Conservation (phyloP, 2,888 invertebrate genomes). For the Polydrusus pterygomalis region DNA sequence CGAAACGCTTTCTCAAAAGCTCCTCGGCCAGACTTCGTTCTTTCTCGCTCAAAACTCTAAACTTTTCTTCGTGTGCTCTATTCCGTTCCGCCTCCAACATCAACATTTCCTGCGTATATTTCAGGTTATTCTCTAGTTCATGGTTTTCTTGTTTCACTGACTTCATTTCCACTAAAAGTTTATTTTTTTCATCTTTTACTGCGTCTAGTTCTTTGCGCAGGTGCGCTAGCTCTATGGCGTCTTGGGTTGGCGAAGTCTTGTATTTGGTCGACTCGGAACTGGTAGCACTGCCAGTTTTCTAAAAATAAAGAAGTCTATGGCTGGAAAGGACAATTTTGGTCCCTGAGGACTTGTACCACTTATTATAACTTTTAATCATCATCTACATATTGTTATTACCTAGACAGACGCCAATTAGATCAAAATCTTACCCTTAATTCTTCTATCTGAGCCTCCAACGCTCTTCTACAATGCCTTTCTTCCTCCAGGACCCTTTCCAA, state of each 20-base stretch:
- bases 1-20: conserved; percentile 59
- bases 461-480: conserved; percentile 72
- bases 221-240: conserved; percentile 60
- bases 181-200: conserved; percentile 60
- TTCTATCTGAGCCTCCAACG: conserved; percentile 66
- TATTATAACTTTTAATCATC: too few species aligned
- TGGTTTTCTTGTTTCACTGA: conserved; percentile 59
- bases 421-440: conserved; percentile 58
- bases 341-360: too few species aligned
- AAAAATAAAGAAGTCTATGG: conserved; percentile 18
- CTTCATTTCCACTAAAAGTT: conserved; percentile 60
- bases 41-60: conserved; percentile 58
- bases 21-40: conserved; percentile 61
- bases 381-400: too few species aligned
- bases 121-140: conserved; percentile 63
- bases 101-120: conserved; percentile 64
- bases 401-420: too few species aligned
- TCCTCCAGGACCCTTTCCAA: conserved; percentile 77
- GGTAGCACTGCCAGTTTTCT: conserved; percentile 43
- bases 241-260: conserved; percentile 64
- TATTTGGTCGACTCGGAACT: conserved; percentile 66
- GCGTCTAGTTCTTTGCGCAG: conserved; percentile 60
- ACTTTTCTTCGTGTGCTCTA: conserved; percentile 61
- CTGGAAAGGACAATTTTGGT: background rate
- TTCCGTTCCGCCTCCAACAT: conserved; percentile 60